These are phyloP conservation scores for Galbula dea DNA, from an alignment of 2,113 vertebrate species.

Conservation along the genomic window DNA sequence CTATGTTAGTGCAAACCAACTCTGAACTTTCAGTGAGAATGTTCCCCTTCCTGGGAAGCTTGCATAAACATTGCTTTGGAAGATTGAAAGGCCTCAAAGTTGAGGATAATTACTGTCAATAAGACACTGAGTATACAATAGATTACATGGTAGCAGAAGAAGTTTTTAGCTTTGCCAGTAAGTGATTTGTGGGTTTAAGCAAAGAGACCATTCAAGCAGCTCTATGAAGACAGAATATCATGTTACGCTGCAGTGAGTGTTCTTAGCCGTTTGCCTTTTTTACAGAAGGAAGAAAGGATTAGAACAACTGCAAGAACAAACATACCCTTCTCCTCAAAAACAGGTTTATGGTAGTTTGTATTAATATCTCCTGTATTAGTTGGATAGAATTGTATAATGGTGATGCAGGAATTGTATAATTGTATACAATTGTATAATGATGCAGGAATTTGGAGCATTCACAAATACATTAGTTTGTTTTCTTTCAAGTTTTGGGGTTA, in stretches of 20 bases:
- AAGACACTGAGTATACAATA: background rate
- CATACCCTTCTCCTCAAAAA: background rate
- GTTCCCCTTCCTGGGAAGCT: background rate
- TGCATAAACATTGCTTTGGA: background rate
- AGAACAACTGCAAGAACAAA: background rate
- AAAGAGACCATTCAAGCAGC: background rate
- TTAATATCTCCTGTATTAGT: background rate
- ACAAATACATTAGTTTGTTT: background rate
- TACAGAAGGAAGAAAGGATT: background rate
- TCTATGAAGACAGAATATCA: background rate
- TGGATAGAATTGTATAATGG: background rate
- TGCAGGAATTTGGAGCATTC: background rate
- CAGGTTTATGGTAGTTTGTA: background rate
- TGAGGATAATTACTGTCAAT: background rate
- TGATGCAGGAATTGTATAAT: background rate
- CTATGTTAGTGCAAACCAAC: background rate
- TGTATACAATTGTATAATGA: background rate
- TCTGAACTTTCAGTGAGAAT: background rate
- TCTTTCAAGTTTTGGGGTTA: background rate
- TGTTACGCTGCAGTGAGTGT: background rate
- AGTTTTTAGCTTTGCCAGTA: background rate
- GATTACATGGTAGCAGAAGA: constrained; percentile 4
- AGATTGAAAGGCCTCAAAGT: background rate
- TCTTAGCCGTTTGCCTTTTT: background rate
- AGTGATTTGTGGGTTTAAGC: background rate